Evolutionary conservation across 2,888 invertebrate species (phyloP).

Genomic region (Belgica antarctica): DNA sequence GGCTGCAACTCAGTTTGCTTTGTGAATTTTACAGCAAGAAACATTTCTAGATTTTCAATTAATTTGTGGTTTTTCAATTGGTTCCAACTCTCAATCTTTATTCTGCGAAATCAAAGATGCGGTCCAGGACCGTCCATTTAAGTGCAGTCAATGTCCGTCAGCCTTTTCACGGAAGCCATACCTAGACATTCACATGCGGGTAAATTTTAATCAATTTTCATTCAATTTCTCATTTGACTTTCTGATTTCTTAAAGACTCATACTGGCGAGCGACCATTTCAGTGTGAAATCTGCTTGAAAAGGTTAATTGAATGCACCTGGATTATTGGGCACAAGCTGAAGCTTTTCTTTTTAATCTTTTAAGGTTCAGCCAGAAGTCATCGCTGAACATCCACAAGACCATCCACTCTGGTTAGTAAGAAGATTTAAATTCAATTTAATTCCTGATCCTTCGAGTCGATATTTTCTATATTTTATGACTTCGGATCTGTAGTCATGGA

Average conservation of each 20-base stretch:
- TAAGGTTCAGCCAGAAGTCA: conserved; percentile 65
- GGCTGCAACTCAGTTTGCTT: background rate
- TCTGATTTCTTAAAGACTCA: background rate
- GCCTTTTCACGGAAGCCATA: conserved; percentile 64
- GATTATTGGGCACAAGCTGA: no score
- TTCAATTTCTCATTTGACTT: background rate
- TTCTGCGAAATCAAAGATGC: no score
- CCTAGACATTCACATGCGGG: conserved; percentile 47
- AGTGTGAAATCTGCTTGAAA: conserved; percentile 67
- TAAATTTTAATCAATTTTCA: no score
- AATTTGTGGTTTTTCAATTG: background rate
- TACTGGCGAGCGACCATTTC: conserved; percentile 53
- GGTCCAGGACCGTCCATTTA: conserved; percentile 56
- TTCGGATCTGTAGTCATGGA: background rate
- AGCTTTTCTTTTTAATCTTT: background rate
- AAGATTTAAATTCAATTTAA: background rate
- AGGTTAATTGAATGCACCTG: no score
- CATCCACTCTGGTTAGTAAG: conserved; percentile 63
- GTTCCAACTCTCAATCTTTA: no score
- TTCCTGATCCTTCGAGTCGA: background rate
- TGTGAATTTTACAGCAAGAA: background rate
- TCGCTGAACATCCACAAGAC: conserved; percentile 70
- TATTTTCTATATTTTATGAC: background rate
- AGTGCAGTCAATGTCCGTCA: conserved; percentile 60
- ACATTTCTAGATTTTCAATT: background rate